These are phyloP conservation scores for Oxyruncus cristatus DNA, from an alignment of 2,113 vertebrate genomes.

Conservation along the genomic window DNA sequence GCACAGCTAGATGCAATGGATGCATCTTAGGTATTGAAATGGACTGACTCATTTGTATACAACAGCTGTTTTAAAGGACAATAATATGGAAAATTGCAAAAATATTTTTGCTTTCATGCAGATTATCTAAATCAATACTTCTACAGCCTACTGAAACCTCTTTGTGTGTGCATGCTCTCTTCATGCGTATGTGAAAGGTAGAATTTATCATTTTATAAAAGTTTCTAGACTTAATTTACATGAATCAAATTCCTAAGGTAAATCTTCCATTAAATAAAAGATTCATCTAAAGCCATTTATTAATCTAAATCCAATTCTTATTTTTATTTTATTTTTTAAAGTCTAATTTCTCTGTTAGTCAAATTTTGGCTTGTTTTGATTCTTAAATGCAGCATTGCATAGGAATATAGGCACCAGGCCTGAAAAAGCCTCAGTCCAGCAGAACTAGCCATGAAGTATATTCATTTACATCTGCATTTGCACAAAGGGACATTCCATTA, in stretches of 20 bases:
- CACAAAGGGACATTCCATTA: background rate
- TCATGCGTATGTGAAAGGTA: background rate
- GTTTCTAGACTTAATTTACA: background rate
- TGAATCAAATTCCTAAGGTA: background rate
- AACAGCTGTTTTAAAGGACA: background rate
- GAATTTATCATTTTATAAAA: background rate
- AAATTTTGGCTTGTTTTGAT: background rate
- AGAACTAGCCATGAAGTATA: background rate
- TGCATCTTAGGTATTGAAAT: background rate
- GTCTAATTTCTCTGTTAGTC: background rate
- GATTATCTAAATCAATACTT: background rate
- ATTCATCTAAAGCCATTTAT: background rate
- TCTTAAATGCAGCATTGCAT: background rate
- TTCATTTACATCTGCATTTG: background rate
- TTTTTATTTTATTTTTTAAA: background rate
- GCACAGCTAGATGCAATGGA: background rate
- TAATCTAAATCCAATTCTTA: background rate
- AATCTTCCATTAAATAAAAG: background rate
- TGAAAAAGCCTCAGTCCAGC: background rate
- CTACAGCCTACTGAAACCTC: background rate
- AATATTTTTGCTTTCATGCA: background rate
- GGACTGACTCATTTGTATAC: background rate
- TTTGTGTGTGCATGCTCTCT: background rate
- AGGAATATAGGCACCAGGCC: background rate
- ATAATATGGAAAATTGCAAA: background rate